Base-by-base conservation (phyloP, 1,140 invertebrate species). In the Procambarus virginalis region DNA sequence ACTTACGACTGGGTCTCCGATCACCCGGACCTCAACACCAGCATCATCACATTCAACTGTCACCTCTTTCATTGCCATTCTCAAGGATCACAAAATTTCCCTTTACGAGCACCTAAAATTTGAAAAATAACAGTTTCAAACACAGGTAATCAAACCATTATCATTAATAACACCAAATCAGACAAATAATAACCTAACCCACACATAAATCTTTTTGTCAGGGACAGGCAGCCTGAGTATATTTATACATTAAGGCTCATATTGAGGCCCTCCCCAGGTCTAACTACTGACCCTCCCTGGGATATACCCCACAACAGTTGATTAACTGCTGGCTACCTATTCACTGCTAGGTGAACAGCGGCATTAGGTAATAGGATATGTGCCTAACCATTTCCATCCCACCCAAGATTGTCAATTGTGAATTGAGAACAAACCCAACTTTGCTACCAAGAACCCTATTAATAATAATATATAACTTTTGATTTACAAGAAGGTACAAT, bases 1-100 rank as follows among this genome's bases (percentile, higher is more conserved):
- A 91, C 82, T 91, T 82, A 92, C 91, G 22, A 91, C 84, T 22
- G 85, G 82, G 48, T 87, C 89, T 12, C 89, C 91, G 55, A 92
- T 92, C 20, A 90, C 55, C 12, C 91, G 89, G 34, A 92, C 91
- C 58, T 92, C 91, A 68, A 91, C 83, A 14, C 86, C 88, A 6
- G 89, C 70, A 10, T 90, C 89, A 20, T 90, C 82, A 12, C 55
- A 17, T n/a, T 89, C 87, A 20, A 34, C 70, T 2, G 46, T 49
- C 17, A 73, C 68, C 10, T 91, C 84, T 46, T 91, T 77, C 9
- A 55, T 79, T 55, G 85, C 89, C 84, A 91, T 91, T 46, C n/a
- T 76, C 9, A 75, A 51, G 3, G 2, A 9, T 48, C 68, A 51
- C 20, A 55, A 60, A 8, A 12, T 3, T 60, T 81, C 8, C 34